A percentile compares a stretch with the other conserved stretches of the same genome.
Evolutionary conservation across 1,140 invertebrate species (phyloP).

Genomic region (Saccostrea glomerata): DNA sequence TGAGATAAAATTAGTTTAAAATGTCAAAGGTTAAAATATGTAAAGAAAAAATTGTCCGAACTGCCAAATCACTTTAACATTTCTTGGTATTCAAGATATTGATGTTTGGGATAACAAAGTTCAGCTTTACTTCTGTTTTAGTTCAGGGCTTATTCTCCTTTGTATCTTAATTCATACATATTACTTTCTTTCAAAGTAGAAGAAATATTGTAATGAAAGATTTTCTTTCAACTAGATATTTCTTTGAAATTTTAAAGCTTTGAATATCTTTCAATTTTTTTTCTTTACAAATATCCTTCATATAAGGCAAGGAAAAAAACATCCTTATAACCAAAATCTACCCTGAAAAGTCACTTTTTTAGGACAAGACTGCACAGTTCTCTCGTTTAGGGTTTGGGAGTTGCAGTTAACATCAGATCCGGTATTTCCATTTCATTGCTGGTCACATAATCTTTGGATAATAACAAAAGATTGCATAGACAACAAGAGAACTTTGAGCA

Average conservation of each 20-base stretch:
- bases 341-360: background rate
- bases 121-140: no score
- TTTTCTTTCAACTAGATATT: background rate
- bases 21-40: no score
- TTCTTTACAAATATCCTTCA: background rate
- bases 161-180: no score
- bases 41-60: no score
- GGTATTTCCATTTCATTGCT: background rate
- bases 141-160: no score
- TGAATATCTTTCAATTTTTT: background rate
- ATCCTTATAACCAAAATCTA: background rate
- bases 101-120: no score
- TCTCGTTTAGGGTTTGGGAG: background rate
- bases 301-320: background rate
- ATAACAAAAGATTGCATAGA: conserved; percentile 15
- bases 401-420: background rate
- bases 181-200: no score
- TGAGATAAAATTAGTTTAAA: no score
- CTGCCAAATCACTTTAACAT: no score
- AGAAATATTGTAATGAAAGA: background rate
- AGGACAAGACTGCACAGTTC: background rate
- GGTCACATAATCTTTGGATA: background rate
- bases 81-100: no score
- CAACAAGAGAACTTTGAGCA: background rate
- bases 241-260: background rate